Conservation (phyloP, 1,140 invertebrate genomes). For the Ericerus pela region DNA sequence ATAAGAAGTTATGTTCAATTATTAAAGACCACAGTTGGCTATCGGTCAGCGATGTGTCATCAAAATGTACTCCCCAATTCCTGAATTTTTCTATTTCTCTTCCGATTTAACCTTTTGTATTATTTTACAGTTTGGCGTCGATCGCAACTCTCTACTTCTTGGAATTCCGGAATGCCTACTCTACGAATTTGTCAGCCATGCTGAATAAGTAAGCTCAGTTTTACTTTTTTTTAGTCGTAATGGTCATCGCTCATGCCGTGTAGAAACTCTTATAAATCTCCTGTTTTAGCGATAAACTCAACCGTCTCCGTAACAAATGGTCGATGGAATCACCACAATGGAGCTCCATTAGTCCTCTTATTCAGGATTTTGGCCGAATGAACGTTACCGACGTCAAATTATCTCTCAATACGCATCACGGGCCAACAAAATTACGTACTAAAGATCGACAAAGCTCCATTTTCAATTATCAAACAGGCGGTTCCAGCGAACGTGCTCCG, state of each 20-base stretch:
- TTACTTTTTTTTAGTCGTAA: too few species aligned
- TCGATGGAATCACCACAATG: neutral
- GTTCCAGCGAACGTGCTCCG: neutral
- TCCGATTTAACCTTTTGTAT: neutral
- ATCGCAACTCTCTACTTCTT: neutral
- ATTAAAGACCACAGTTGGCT: too few species aligned
- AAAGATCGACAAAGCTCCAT: neutral
- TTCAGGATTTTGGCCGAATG: neutral
- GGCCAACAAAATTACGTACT: neutral
- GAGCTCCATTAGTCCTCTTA: neutral
- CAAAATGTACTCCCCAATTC: too few species aligned
- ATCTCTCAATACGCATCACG: neutral
- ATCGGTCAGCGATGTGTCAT: too few species aligned
- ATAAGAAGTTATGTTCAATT: too few species aligned
- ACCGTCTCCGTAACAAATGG: neutral
- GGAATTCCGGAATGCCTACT: neutral
- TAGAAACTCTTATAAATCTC: neutral
- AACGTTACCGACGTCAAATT: neutral
- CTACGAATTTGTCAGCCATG: neutral
- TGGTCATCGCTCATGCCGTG: neutral
- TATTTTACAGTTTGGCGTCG: neutral
- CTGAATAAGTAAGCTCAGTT: slow-evolving; percentile 1
- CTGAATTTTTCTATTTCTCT: neutral
- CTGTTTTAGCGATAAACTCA: neutral
- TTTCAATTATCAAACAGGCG: neutral